Percentiles rank a stretch among this genome's conserved stretches.
Evolutionary conservation across 2,797 vertebrate species (phyloP).

Genomic region (Cyclopterus lumpus): DNA sequence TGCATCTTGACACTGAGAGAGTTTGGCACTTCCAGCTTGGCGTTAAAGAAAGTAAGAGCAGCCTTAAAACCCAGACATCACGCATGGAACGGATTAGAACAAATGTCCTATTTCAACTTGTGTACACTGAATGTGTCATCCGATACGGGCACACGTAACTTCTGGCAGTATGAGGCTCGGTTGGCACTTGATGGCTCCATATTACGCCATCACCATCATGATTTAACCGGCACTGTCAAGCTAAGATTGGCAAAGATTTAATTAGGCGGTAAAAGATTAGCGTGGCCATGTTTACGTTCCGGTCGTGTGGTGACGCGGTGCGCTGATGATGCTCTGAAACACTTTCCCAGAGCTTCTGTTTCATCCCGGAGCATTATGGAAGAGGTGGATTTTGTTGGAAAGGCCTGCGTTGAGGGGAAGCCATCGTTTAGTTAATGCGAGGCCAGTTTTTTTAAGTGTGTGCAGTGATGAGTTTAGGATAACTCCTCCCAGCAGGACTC

Average conservation of each 20-base stretch:
- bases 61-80: constrained; percentile 43
- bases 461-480: constrained; percentile 48
- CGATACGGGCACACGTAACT: constrained; percentile 48
- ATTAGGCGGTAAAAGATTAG: constrained; percentile 44
- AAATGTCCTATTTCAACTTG: constrained; percentile 41
- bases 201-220: constrained; percentile 27
- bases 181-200: constrained; percentile 21
- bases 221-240: constrained; percentile 40
- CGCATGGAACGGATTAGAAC: constrained; percentile 57
- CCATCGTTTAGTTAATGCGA: constrained; percentile 51
- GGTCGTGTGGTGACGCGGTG: constrained; percentile 15
- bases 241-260: constrained; percentile 35
- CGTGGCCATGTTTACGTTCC: constrained; percentile 35
- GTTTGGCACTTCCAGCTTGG: constrained; percentile 60
- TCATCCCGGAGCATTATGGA: constrained; percentile 23
- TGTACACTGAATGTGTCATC: constrained; percentile 58
- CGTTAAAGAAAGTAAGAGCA: constrained; percentile 32
- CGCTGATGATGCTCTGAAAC: constrained; percentile 15
- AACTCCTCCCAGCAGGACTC: constrained; percentile 55
- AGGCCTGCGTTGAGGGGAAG: constrained; percentile 56
- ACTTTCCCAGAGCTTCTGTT: constrained; percentile 24
- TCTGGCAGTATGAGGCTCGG: constrained; percentile 38
- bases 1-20: constrained; percentile 40
- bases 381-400: constrained; percentile 42
- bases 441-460: constrained; percentile 54